phyloP scores from a whole-genome alignment of 1,140 invertebrate genomes.

The Cyclina sinensis region DNA sequence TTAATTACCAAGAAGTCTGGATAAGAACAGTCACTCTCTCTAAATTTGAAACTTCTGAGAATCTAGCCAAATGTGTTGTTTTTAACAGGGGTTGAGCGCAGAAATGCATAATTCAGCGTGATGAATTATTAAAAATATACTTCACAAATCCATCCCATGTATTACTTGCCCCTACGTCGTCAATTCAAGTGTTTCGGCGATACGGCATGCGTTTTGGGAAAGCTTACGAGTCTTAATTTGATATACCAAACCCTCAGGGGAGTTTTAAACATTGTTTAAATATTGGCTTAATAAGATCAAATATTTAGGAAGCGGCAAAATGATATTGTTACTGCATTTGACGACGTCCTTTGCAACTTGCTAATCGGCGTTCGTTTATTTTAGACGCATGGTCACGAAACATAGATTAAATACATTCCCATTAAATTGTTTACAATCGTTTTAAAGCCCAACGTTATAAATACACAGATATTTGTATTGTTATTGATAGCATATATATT shows the following conservation, averaged over 20 bases:
- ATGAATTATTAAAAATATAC: too few relatives aligned
- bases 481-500: conserved; percentile 29
- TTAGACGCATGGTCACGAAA: neutral
- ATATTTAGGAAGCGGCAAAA: conserved; percentile 33
- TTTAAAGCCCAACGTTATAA: neutral
- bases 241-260: neutral
- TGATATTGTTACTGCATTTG: neutral
- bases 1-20: too few relatives aligned
- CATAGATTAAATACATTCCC: conserved; percentile 36
- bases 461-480: neutral
- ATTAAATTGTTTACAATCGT: conserved; percentile 29
- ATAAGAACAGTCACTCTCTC: too few relatives aligned
- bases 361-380: neutral
- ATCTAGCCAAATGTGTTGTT: too few relatives aligned
- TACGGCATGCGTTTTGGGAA: conserved; percentile 11
- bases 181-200: neutral
- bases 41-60: too few relatives aligned
- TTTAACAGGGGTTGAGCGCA: too few relatives aligned
- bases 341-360: neutral
- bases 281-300: conserved; percentile 41
- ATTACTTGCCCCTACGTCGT: neutral
- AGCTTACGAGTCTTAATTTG: neutral
- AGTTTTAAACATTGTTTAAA: neutral
- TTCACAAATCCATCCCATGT: neutral
- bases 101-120: too few relatives aligned